Conservation (phyloP, 2,113 vertebrate genomes). For the Suricata suricatta region DNA sequence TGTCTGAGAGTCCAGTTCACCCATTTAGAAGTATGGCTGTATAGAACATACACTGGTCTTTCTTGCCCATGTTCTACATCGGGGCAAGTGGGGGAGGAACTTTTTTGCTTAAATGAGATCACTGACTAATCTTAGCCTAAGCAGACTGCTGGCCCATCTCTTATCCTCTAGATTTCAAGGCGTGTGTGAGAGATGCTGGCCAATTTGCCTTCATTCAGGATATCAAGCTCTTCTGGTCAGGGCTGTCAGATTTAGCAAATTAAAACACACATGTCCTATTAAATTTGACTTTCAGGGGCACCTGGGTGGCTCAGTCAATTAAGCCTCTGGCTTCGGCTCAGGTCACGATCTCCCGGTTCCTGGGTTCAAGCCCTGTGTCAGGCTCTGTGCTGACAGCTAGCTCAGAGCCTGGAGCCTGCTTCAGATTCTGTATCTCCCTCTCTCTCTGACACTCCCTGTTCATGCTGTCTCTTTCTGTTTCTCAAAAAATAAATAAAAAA, state of each 20-base stretch:
- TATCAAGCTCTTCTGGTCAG: neutral
- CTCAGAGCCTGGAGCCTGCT: too few relatives aligned
- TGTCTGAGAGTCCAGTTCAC: neutral
- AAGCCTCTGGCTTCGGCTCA: too few relatives aligned
- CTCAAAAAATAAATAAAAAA: too few relatives aligned
- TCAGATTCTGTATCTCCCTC: too few relatives aligned
- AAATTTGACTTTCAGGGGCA: neutral
- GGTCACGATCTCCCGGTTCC: too few relatives aligned
- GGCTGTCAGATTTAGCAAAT: neutral
- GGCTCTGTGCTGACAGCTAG: too few relatives aligned
- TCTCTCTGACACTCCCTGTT: too few relatives aligned
- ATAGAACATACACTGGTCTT: neutral
- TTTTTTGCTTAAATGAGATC: neutral
- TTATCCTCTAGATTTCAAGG: neutral
- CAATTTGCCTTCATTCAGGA: neutral
- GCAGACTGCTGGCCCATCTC: neutral
- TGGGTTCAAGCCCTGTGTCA: too few relatives aligned
- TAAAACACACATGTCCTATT: neutral
- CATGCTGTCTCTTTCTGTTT: too few relatives aligned
- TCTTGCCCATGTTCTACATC: neutral
- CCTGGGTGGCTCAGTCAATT: too few relatives aligned
- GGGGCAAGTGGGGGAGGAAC: fast-evolving
- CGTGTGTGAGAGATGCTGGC: neutral
- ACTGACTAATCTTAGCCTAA: neutral
- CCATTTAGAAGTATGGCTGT: fast-evolving